phyloP scores from a whole-genome alignment of 2,888 invertebrate genomes.

The Macaria liturata region DNA sequence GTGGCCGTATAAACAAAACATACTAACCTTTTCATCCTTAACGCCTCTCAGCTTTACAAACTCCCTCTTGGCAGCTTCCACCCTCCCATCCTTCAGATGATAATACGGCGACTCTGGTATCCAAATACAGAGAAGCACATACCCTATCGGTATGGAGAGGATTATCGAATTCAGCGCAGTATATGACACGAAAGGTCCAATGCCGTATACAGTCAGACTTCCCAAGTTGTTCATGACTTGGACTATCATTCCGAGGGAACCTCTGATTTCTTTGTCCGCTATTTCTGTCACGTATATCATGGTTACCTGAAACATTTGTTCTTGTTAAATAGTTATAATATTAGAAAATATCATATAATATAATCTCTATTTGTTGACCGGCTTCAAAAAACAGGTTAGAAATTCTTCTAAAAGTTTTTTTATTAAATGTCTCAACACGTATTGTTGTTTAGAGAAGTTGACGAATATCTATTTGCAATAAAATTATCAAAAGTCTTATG shows the following conservation, averaged over 20 bases:
- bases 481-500: no score
- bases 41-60: conserved; percentile 71
- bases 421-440: no score
- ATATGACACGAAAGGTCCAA: conserved; percentile 78
- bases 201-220: conserved; percentile 66
- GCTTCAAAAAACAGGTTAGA: no score
- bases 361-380: no score
- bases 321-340: conserved; percentile 5
- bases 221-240: conserved; percentile 78
- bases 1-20: neutral
- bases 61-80: conserved; percentile 70
- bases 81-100: conserved; percentile 77
- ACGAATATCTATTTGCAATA: no score
- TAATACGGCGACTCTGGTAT: conserved; percentile 86
- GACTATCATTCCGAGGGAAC: conserved; percentile 72
- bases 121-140: conserved; percentile 76
- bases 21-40: conserved; percentile 61
- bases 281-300: conserved; percentile 81
- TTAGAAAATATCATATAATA: no score
- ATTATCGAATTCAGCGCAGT: conserved; percentile 69
- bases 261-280: conserved; percentile 77
- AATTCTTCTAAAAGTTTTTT: no score
- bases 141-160: conserved; percentile 71
- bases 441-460: no score
- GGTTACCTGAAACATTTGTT: conserved; percentile 62